A percentile compares a stretch with the other conserved stretches of the same genome.
Evolutionary conservation across 1,140 invertebrate genomes (phyloP).

Genomic region (Neuroterus valhalla): DNA sequence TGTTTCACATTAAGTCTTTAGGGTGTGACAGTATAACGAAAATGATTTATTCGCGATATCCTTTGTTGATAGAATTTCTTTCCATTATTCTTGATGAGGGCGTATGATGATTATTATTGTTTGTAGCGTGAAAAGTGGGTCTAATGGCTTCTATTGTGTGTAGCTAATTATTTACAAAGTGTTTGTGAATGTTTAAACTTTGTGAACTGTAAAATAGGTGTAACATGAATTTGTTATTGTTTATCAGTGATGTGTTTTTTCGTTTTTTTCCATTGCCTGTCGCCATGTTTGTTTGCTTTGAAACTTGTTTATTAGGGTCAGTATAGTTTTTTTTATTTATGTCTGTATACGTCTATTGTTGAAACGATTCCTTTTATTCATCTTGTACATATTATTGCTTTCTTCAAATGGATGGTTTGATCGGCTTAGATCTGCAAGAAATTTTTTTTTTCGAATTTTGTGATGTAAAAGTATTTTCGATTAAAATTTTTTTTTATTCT

Average conservation of each 20-base stretch:
- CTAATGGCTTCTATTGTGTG: not conserved
- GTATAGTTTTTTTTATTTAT: not conserved
- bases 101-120: not conserved
- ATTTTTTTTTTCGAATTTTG: not conserved
- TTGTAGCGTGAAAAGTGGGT: not conserved
- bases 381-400: not conserved
- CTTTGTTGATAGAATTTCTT: not conserved
- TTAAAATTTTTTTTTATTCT: not conserved
- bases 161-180: not conserved
- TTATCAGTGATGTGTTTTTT: not conserved
- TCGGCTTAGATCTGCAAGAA: not conserved
- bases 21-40: not conserved
- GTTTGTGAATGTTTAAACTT: not conserved
- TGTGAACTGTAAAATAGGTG: not conserved
- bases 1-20: slow-evolving; percentile 25
- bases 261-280: slow-evolving; percentile 22
- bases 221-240: slow-evolving; percentile 11
- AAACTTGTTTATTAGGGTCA: slow-evolving; percentile 28
- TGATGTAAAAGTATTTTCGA: not conserved
- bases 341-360: not conserved
- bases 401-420: not conserved
- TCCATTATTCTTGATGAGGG: not conserved
- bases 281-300: slow-evolving; percentile 25
- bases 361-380: not conserved
- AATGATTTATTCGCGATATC: not conserved